Conservation (phyloP, 1,140 invertebrate species). For the Sipha flava region DNA sequence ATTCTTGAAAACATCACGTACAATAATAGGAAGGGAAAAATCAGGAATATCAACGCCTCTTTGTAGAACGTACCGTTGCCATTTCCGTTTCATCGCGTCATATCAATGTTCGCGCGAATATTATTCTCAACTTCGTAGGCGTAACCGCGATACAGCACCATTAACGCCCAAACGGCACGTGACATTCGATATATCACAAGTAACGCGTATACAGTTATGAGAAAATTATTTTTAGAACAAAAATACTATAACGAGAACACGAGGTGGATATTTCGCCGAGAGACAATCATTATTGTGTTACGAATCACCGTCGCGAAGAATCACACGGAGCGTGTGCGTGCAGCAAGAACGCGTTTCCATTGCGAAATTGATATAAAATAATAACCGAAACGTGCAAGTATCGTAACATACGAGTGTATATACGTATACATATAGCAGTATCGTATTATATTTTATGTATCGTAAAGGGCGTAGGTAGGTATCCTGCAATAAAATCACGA, state of each 20-base stretch:
- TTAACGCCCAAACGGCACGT: constrained; percentile 18
- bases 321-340: no score
- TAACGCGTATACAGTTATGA: background rate
- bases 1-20: constrained; percentile 24
- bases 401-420: no score
- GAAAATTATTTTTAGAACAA: background rate
- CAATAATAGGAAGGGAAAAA: background rate
- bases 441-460: background rate
- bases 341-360: background rate
- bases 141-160: background rate
- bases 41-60: constrained; percentile 7
- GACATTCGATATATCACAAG: background rate
- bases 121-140: background rate
- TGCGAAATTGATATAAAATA: background rate
- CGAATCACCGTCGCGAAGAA: no score
- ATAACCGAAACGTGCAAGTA: background rate
- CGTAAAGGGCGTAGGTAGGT: background rate
- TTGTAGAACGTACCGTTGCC: background rate
- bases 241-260: background rate
- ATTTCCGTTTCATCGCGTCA: background rate
- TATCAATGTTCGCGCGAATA: background rate
- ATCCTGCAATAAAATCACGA: constrained; percentile 11
- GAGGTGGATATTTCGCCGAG: background rate
- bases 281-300: no score
- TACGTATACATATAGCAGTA: background rate